Percentiles rank a stretch among this genome's conserved stretches.
phyloP scores from a whole-genome alignment of 2,113 vertebrate species.

The Apodemus speciosus region DNA sequence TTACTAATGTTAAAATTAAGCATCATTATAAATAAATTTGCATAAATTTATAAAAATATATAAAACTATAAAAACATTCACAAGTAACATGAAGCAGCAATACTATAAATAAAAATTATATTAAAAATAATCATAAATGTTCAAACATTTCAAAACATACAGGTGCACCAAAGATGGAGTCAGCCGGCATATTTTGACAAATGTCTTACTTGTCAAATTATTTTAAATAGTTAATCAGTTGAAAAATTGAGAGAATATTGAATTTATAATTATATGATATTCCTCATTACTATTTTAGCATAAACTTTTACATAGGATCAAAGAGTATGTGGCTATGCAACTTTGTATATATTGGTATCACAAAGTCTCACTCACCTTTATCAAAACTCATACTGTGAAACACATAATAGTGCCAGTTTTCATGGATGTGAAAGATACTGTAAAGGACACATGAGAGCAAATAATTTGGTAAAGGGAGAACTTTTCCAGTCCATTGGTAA shows the following conservation, averaged over 20 bases:
- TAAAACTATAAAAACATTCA: too few species aligned
- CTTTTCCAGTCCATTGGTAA: too few species aligned
- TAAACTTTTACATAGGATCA: background rate
- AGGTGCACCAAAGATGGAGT: background rate
- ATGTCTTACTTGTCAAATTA: background rate
- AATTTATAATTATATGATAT: background rate
- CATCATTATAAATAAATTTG: background rate
- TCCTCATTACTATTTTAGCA: background rate
- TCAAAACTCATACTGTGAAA: background rate
- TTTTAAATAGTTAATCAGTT: background rate
- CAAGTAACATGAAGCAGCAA: too few species aligned
- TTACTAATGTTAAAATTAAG: background rate
- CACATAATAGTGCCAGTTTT: background rate
- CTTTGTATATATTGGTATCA: background rate
- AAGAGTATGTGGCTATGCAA: background rate
- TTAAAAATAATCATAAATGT: background rate
- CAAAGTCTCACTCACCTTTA: background rate
- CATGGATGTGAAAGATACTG: background rate
- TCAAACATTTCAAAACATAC: background rate
- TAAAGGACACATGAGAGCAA: background rate
- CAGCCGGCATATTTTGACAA: background rate
- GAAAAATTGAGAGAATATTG: background rate
- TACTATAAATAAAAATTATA: background rate
- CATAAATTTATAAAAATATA: too few species aligned
- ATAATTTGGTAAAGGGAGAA: background rate